Percentiles rank a stretch among this genome's conserved stretches.
Evolutionary conservation across 2,888 invertebrate species (phyloP).

Genomic region (Polyommatus icarus): DNA sequence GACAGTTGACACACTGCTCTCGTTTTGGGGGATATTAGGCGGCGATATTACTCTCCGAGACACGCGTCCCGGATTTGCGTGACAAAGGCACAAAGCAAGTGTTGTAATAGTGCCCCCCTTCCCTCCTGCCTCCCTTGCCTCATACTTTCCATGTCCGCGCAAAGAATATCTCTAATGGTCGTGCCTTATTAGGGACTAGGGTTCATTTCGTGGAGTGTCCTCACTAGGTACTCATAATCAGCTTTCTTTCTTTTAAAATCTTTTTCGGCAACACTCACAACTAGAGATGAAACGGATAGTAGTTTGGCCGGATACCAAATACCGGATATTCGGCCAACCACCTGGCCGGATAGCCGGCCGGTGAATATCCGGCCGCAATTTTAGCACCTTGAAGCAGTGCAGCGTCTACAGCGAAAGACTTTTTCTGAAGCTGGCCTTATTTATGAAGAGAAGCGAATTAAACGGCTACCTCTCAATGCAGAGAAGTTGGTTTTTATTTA

Average conservation of each 20-base stretch:
- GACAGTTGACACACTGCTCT: slow-evolving; percentile 17
- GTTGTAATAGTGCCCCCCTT: slow-evolving; percentile 12
- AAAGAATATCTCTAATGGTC: slow-evolving; percentile 16
- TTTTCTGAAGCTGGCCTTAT: too few relatives aligned
- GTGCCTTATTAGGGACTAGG: not conserved
- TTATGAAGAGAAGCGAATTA: too few relatives aligned
- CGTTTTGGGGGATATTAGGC: not conserved
- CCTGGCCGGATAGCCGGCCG: too few relatives aligned
- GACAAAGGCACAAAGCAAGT: slow-evolving; percentile 31
- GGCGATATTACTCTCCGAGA: not conserved
- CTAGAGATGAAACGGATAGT: too few relatives aligned
- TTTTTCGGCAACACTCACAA: too few relatives aligned
- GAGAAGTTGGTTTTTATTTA: too few relatives aligned
- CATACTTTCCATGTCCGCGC: slow-evolving; percentile 15
- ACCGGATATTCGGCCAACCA: too few relatives aligned
- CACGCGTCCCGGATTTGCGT: slow-evolving; percentile 6
- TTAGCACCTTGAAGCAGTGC: too few relatives aligned
- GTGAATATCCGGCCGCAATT: too few relatives aligned
- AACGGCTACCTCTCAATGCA: too few relatives aligned
- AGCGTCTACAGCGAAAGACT: too few relatives aligned
- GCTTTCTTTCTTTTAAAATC: not conserved
- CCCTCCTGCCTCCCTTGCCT: not conserved
- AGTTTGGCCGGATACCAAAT: too few relatives aligned
- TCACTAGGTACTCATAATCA: not conserved
- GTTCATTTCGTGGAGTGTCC: not conserved